Evolutionary conservation across 2,797 vertebrate species (phyloP), one percentile per base, ranked within the genome.

Genomic region (Podargus strigoides): DNA sequence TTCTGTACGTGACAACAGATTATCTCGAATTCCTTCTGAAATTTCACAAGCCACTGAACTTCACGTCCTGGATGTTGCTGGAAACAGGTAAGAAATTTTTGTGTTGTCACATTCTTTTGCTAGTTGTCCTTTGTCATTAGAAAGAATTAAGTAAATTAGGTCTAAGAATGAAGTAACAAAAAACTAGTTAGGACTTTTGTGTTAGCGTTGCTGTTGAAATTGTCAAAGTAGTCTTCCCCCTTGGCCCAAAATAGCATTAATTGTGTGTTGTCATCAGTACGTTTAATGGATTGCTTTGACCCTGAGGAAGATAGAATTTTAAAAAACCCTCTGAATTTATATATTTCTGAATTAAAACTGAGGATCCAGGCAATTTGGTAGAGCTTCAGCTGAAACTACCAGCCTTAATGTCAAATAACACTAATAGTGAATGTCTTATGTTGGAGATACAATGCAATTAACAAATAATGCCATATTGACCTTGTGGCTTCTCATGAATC

Each of bases 41-140:
- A 98, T 99, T 96, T 99, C 99, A 0, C 98, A 99, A 94, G 99
- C 99, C 36, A 97, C 98, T 46, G 99, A 99, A 59, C 98, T 99
- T 91, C 99, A 99, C 10, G 99, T 99, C 89, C 97, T 99, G 4
- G 99, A 99, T 41, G 98, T 99, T 85, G 99, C 99, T 89, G 99
- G 99, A 95, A 99, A 99, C 97, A 98, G 99, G 99, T 99, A 95
- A 96, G 91, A 37, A 66, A 60, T 49, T 72, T 77, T 68, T 93
- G 27, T 72, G 4, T 39, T 86, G 67, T 74, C 28, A 16, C 4
- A 3, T 72, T 79, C 19, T 74, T 94, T 81, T 85, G 10, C 77
- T 94, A 41, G 21, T 30, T n/a, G n/a, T n/a, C n/a, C n/a, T n/a
- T n/a, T n/a, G n/a, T n/a, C n/a, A n/a, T n/a, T n/a, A n/a, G n/a